These are phyloP conservation scores for Orestias chungarensis DNA, from an alignment of 2,797 vertebrate genomes.

Conservation along the genomic window DNA sequence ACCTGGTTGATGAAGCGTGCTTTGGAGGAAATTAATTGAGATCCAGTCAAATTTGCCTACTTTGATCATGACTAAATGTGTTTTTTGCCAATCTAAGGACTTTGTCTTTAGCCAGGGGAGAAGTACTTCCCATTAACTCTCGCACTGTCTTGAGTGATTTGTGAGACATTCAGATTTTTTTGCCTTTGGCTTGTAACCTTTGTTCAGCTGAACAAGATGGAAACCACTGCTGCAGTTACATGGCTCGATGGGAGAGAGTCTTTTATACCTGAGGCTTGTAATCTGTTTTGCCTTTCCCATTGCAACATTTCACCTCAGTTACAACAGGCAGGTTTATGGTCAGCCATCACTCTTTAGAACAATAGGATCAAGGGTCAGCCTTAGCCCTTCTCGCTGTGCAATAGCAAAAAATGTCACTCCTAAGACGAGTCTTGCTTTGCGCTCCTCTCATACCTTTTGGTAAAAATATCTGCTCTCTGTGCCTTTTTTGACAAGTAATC, in stretches of 20 bases:
- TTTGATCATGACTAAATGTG: slow-evolving; percentile 19
- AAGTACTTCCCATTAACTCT: slow-evolving; percentile 31
- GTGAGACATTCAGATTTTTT: slow-evolving; percentile 21
- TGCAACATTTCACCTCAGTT: slow-evolving; percentile 65
- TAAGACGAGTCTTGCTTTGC: slow-evolving; percentile 33
- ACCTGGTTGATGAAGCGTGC: slow-evolving; percentile 20
- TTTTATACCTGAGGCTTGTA: slow-evolving; percentile 53
- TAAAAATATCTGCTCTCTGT: slow-evolving; percentile 73
- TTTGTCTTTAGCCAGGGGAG: background rate
- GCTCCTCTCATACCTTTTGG: slow-evolving; percentile 53
- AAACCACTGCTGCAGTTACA: slow-evolving; percentile 30
- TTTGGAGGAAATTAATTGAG: slow-evolving; percentile 21
- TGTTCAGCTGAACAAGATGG: slow-evolving; percentile 23
- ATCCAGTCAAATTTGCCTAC: background rate
- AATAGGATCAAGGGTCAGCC: slow-evolving; percentile 69
- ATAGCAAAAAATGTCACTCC: slow-evolving; percentile 55
- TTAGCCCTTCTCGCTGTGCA: slow-evolving; percentile 23
- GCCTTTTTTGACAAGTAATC: slow-evolving; percentile 77
- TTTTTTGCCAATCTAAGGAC: slow-evolving; percentile 31
- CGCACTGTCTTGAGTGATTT: slow-evolving; percentile 35
- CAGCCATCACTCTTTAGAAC: slow-evolving; percentile 74
- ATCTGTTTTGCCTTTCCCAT: slow-evolving; percentile 60
- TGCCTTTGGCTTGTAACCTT: slow-evolving; percentile 34
- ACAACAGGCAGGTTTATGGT: slow-evolving; percentile 72
- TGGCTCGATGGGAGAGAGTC: slow-evolving; percentile 17